phyloP scores from a whole-genome alignment of 2,113 vertebrate species.

The Cheilinus undulatus region DNA sequence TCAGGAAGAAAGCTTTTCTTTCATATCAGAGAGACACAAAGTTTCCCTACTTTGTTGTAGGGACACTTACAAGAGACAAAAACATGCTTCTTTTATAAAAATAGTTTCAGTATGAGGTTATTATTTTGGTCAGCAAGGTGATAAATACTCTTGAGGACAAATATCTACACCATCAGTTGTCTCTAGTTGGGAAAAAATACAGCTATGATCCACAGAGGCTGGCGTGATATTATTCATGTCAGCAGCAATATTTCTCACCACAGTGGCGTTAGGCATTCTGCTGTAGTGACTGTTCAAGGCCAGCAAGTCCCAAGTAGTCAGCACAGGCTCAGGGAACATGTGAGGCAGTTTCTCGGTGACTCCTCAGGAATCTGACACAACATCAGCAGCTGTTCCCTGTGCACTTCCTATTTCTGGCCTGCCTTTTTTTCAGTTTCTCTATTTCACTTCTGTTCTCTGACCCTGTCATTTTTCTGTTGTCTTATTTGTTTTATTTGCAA shows the following conservation, averaged over 20 bases:
- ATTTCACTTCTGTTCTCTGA: slow-evolving; percentile 67
- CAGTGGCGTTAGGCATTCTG: slow-evolving; percentile 41
- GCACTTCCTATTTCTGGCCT: slow-evolving; percentile 60
- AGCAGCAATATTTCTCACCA: slow-evolving; percentile 41
- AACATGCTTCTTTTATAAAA: neutral
- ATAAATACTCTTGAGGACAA: slow-evolving; percentile 9
- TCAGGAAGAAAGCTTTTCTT: neutral
- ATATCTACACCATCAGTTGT: slow-evolving; percentile 24
- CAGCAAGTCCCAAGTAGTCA: slow-evolving; percentile 15
- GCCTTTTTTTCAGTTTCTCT: slow-evolving; percentile 32
- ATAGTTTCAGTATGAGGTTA: neutral
- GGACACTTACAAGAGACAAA: neutral
- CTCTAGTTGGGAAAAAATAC: neutral
- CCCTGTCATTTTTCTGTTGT: slow-evolving; percentile 28
- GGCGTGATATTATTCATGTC: slow-evolving; percentile 37
- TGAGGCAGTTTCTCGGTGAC: slow-evolving; percentile 68
- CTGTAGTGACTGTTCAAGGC: slow-evolving; percentile 44
- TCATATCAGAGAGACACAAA: neutral
- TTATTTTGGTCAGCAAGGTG: slow-evolving; percentile 20
- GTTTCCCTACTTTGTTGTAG: neutral
- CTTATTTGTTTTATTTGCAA: slow-evolving; percentile 30
- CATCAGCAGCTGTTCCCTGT: slow-evolving; percentile 53
- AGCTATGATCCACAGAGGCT: neutral
- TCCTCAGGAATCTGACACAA: slow-evolving; percentile 74
- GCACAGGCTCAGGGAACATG: slow-evolving; percentile 51